These are phyloP conservation scores for Oreochromis grahami DNA, from an alignment of 2,797 vertebrate species.

Conservation along the genomic window DNA sequence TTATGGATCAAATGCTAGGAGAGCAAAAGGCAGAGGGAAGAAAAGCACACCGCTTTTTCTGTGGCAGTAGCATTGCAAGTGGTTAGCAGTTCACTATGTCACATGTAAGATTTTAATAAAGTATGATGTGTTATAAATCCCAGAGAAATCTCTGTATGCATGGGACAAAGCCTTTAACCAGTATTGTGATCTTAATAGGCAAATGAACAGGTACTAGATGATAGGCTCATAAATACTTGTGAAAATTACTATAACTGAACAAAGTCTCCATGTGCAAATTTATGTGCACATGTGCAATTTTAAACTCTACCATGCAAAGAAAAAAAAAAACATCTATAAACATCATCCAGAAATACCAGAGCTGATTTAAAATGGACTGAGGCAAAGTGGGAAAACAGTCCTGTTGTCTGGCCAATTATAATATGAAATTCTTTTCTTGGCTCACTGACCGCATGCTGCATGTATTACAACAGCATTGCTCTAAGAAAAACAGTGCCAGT, in stretches of 20 bases:
- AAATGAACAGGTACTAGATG: neutral
- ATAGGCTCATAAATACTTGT: neutral
- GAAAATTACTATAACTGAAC: neutral
- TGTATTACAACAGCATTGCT: accelerated
- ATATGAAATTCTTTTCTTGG: neutral
- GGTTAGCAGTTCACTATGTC: constrained; percentile 1
- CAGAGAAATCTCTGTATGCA: neutral
- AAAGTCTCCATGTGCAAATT: neutral
- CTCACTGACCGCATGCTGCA: neutral
- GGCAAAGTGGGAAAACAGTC: neutral
- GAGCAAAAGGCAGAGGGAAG: constrained; percentile 19
- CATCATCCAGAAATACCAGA: neutral
- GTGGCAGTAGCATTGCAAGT: neutral
- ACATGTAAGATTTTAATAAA: neutral
- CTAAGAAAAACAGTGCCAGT: neutral
- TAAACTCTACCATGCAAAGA: neutral
- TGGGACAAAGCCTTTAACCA: neutral
- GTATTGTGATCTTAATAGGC: neutral
- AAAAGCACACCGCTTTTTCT: neutral
- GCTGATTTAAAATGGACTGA: neutral
- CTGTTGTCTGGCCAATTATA: neutral
- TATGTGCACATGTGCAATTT: too few species aligned
- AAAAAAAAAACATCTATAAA: neutral
- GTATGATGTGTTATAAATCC: neutral
- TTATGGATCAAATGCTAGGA: constrained; percentile 65